Conservation (phyloP, 2,113 vertebrate species). For the Vulpes vulpes region DNA sequence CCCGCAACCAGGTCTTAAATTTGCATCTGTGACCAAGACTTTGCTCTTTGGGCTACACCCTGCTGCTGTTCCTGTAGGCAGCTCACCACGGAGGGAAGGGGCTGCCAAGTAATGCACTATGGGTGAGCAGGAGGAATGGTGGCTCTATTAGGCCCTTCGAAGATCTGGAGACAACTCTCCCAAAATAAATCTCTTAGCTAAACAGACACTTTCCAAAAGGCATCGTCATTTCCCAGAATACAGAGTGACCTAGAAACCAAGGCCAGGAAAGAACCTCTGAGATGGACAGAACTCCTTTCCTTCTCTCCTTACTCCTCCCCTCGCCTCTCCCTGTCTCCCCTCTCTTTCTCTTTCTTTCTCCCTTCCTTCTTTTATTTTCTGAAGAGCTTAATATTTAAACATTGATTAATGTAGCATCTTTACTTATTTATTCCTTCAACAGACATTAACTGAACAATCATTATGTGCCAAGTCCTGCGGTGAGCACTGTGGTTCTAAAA, state of each 20-base stretch:
- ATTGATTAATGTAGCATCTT: background rate
- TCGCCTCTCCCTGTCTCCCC: no score
- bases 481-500: background rate
- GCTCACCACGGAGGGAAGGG: background rate
- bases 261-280: constrained; percentile 12
- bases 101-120: background rate
- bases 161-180: constrained; percentile 51
- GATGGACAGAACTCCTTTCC: background rate
- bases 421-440: background rate
- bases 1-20: background rate
- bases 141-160: background rate
- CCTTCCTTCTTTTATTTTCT: background rate
- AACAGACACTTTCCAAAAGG: constrained; percentile 74
- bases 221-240: constrained; percentile 70
- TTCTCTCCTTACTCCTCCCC: background rate
- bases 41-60: background rate
- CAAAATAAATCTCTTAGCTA: constrained; percentile 72
- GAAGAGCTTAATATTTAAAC: background rate
- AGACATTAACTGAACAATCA: background rate
- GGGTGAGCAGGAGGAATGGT: background rate
- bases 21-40: background rate
- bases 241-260: constrained; percentile 67
- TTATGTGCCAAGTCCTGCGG: background rate
- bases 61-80: background rate
- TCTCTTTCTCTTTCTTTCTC: background rate